Conservation (phyloP, 2,113 vertebrate species). For the Sinosuthora webbiana region DNA sequence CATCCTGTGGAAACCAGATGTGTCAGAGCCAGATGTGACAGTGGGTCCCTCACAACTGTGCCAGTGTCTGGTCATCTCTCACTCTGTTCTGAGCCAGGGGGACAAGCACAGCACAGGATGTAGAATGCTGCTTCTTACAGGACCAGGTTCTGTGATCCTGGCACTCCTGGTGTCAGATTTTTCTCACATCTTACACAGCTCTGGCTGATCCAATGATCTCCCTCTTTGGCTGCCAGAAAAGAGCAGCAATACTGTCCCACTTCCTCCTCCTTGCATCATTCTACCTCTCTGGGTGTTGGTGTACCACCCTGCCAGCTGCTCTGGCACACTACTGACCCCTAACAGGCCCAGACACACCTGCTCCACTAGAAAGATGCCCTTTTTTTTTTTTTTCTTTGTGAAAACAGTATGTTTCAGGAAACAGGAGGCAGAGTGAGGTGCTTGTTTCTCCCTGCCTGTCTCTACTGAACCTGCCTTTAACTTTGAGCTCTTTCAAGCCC, state of each 20-base stretch:
- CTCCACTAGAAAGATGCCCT: neutral
- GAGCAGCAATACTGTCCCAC: neutral
- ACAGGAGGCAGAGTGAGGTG: neutral
- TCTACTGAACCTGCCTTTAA: neutral
- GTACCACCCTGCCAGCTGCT: neutral
- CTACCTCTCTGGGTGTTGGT: neutral
- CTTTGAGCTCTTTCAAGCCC: neutral
- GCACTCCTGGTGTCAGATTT: neutral
- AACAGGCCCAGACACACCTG: neutral
- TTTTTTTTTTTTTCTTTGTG: neutral
- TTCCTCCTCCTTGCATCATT: neutral
- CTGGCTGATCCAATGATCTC: neutral
- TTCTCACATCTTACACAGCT: neutral
- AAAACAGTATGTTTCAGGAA: neutral
- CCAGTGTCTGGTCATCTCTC: neutral
- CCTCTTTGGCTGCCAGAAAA: neutral
- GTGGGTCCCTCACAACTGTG: neutral
- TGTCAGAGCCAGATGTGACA: neutral
- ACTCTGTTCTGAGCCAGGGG: neutral
- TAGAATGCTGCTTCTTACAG: neutral
- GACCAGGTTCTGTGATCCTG: neutral
- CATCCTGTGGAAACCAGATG: neutral
- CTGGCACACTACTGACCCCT: neutral
- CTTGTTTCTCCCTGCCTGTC: neutral
- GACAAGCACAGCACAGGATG: neutral